Evolutionary conservation across 1,140 invertebrate genomes (phyloP).

Genomic region (Trialeurodes vaporariorum): DNA sequence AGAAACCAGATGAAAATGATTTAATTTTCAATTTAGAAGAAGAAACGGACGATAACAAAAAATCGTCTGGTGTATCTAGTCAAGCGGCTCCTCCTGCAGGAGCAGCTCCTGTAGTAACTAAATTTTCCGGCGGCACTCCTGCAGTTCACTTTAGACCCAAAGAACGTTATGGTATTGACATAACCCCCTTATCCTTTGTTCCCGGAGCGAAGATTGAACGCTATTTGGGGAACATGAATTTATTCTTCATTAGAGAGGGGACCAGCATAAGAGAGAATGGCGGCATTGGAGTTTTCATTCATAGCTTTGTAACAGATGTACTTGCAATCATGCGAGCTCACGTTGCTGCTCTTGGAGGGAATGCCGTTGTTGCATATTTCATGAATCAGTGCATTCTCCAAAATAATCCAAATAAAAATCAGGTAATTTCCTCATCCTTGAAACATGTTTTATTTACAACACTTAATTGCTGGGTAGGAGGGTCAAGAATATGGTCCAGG

Average conservation of each 20-base stretch:
- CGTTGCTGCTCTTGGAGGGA: constrained; percentile 85
- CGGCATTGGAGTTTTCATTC: constrained; percentile 84
- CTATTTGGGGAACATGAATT: constrained; percentile 86
- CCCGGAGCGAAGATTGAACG: constrained; percentile 67
- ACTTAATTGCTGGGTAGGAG: too few relatives aligned
- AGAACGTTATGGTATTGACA: constrained; percentile 65
- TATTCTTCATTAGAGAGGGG: constrained; percentile 90
- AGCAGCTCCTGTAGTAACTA: constrained; percentile 7
- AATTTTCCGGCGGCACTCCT: constrained; percentile 3
- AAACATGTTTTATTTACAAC: too few relatives aligned
- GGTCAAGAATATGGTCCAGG: too few relatives aligned
- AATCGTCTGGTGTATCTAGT: neutral
- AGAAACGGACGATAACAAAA: neutral
- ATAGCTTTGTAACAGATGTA: constrained; percentile 83
- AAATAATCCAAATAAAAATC: constrained; percentile 91
- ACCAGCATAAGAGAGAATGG: constrained; percentile 83
- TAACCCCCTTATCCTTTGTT: constrained; percentile 71
- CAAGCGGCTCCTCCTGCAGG: neutral
- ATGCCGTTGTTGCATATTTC: constrained; percentile 87
- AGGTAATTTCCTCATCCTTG: constrained; percentile 55
- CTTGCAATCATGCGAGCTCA: constrained; percentile 84
- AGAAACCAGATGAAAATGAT: neutral
- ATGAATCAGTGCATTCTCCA: constrained; percentile 81
- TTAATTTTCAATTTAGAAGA: constrained; percentile 7
- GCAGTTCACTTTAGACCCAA: constrained; percentile 42